These are phyloP conservation scores for Porites divaricata DNA, from an alignment of 92 coral and sea anemone genomes.

Conservation along the genomic window DNA sequence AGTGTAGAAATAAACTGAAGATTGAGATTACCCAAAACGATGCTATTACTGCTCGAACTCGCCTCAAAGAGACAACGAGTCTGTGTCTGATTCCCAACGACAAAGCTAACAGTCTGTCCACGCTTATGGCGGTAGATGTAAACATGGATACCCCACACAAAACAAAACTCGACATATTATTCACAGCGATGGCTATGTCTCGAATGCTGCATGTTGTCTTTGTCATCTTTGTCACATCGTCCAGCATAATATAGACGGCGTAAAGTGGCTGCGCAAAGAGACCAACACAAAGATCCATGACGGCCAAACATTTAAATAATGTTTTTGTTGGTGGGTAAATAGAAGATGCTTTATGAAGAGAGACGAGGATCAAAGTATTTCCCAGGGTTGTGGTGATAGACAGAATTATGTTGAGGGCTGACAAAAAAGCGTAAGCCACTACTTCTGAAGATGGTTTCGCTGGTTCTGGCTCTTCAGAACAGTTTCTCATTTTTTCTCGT, in stretches of 20 bases:
- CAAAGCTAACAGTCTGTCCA: no score
- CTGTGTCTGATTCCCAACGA: no score
- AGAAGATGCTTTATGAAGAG: not conserved
- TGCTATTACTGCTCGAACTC: not conserved
- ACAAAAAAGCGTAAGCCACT: not conserved
- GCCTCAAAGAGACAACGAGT: no score
- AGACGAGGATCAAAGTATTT: not conserved
- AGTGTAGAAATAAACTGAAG: no score
- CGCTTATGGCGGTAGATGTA: no score
- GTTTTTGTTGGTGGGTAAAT: constrained; percentile 21
- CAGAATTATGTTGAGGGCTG: not conserved
- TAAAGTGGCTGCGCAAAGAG: not conserved
- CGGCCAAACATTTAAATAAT: constrained; percentile 3
- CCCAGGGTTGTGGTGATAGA: not conserved
- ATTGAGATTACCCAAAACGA: not conserved
- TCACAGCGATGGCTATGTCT: not conserved
- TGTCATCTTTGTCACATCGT: not conserved
- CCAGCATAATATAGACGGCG: not conserved
- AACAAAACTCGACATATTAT: not conserved
- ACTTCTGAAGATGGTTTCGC: no score
- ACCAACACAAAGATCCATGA: constrained; percentile 4
- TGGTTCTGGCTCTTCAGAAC: no score
- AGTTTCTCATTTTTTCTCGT: no score
- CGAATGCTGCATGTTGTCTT: not conserved
- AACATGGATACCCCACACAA: not conserved